These are phyloP conservation scores for Chironomus tentans DNA, from an alignment of 2,888 invertebrate species.

Conservation along the genomic window DNA sequence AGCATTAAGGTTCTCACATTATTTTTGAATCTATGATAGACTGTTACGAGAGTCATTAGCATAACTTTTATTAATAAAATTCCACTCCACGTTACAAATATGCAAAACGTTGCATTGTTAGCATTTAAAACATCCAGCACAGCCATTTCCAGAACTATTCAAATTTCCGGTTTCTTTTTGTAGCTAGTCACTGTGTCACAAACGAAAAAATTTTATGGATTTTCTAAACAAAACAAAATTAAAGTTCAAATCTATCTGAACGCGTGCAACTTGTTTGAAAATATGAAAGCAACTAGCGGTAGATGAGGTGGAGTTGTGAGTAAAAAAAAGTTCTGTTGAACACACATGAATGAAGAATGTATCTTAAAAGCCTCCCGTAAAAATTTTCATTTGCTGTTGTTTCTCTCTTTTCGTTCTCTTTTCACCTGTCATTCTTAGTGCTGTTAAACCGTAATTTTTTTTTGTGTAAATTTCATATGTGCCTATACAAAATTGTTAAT, in stretches of 20 bases:
- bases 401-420: no score
- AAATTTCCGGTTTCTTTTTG: background rate
- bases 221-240: background rate
- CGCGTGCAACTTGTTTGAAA: background rate
- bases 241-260: background rate
- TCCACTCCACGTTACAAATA: slow-evolving; percentile 15
- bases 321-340: background rate
- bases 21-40: slow-evolving; percentile 14
- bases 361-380: no score
- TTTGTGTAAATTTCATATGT: no score
- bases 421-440: no score
- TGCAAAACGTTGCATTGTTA: slow-evolving; percentile 2
- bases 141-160: background rate
- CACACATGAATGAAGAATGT: background rate
- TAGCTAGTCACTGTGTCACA: no score
- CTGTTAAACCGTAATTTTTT: no score
- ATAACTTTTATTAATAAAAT: slow-evolving; percentile 19
- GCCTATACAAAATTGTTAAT: no score
- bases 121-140: slow-evolving; percentile 13
- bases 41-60: slow-evolving; percentile 3
- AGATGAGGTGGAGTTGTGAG: background rate
- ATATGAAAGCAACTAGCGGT: background rate
- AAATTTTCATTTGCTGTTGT: no score
- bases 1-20: slow-evolving; percentile 12
- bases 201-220: no score